Conservation (phyloP, 1,140 invertebrate genomes). For the Trissolcus basalis region DNA sequence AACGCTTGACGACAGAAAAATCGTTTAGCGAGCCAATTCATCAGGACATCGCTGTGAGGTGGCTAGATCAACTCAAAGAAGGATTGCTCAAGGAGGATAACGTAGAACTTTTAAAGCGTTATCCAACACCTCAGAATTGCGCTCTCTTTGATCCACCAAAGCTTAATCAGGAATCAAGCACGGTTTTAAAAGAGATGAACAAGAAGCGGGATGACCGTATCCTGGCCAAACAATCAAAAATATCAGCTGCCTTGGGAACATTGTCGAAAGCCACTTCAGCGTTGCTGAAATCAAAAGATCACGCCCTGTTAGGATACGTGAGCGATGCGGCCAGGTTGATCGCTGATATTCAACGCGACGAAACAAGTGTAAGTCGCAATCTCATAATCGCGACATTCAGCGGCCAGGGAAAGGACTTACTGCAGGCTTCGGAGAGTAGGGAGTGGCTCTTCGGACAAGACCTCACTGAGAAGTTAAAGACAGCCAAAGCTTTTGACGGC, state of each 20-base stretch:
- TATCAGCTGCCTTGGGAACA: slow-evolving; percentile 16
- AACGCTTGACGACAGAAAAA: slow-evolving; percentile 25
- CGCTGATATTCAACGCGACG: slow-evolving; percentile 15
- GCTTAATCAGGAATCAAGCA: slow-evolving; percentile 26
- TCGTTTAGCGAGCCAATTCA: slow-evolving; percentile 13
- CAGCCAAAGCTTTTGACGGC: not conserved
- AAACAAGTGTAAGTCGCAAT: slow-evolving; percentile 8
- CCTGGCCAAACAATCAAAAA: slow-evolving; percentile 28
- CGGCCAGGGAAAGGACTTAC: not conserved
- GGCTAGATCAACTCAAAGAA: slow-evolving; percentile 40
- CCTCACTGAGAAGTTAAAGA: slow-evolving; percentile 1
- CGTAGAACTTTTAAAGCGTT: slow-evolving; percentile 14
- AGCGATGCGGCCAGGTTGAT: slow-evolving; percentile 16
- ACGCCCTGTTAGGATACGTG: slow-evolving; percentile 7
- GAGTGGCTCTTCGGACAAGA: slow-evolving; percentile 2
- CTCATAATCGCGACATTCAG: slow-evolving; percentile 15
- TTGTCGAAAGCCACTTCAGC: slow-evolving; percentile 6
- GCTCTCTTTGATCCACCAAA: slow-evolving; percentile 21
- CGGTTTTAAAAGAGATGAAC: not conserved
- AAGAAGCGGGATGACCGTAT: slow-evolving; percentile 37
- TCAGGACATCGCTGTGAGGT: slow-evolving; percentile 26
- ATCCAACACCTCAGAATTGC: slow-evolving; percentile 37
- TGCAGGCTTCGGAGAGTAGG: not conserved
- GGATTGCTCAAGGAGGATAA: slow-evolving; percentile 41
- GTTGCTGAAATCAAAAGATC: not conserved